These are phyloP conservation scores for Crotalus viridis DNA, from an alignment of 2,113 vertebrate genomes.

Conservation along the genomic window DNA sequence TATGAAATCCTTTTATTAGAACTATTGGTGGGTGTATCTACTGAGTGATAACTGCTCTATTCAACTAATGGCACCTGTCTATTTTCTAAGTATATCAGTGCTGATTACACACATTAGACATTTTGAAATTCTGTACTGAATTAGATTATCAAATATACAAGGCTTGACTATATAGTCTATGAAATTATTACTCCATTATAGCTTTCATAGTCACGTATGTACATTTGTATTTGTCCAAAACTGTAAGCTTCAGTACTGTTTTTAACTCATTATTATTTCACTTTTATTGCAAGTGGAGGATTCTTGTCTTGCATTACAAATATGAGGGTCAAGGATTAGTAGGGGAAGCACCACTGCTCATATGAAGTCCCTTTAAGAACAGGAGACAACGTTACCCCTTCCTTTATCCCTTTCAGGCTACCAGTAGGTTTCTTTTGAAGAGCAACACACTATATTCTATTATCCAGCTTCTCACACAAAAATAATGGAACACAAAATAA, in stretches of 20 bases:
- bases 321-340: slow-evolving; percentile 7
- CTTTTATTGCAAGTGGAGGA: not conserved
- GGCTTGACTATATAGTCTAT: not conserved
- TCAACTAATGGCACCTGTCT: not conserved
- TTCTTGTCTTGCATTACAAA: slow-evolving; percentile 12
- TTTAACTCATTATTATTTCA: not conserved
- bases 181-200: not conserved
- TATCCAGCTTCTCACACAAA: slow-evolving; percentile 66
- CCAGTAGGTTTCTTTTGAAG: slow-evolving; percentile 40
- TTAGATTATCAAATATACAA: not conserved
- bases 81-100: slow-evolving; percentile 25
- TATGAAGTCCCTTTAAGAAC: not conserved
- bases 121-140: not conserved
- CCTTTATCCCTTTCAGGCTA: slow-evolving; percentile 2
- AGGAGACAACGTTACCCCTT: not conserved
- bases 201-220: not conserved
- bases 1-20: slow-evolving; percentile 33
- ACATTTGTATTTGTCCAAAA: not conserved
- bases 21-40: not conserved
- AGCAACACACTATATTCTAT: slow-evolving; percentile 55
- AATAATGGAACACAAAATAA: slow-evolving; percentile 55
- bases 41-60: not conserved
- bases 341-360: slow-evolving; percentile 22
- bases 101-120: not conserved
- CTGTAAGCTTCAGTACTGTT: not conserved